Conservation (phyloP, 1,140 invertebrate species). For the Sycobia sp. region DNA sequence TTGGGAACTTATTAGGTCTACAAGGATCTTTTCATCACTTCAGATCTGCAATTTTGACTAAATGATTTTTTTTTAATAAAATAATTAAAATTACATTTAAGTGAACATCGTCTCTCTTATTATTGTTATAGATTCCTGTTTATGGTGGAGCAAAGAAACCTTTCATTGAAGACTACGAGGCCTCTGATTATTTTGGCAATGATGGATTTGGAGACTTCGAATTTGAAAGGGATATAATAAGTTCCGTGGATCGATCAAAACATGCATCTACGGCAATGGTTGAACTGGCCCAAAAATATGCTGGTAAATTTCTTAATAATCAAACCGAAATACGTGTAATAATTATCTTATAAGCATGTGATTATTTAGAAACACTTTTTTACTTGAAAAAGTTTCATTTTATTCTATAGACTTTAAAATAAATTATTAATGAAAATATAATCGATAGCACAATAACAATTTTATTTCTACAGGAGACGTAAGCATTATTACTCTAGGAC, state of each 20-base stretch:
- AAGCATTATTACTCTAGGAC: slow-evolving; percentile 64
- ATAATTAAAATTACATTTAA: too few relatives aligned
- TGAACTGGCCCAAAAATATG: slow-evolving; percentile 48
- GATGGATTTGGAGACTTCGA: slow-evolving; percentile 65
- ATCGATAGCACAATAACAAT: not conserved
- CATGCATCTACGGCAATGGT: slow-evolving; percentile 47
- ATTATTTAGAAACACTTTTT: too few relatives aligned
- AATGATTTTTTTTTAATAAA: too few relatives aligned
- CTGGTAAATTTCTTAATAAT: slow-evolving; percentile 49
- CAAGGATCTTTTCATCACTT: too few relatives aligned
- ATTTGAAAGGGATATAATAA: slow-evolving; percentile 44
- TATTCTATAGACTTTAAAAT: too few relatives aligned
- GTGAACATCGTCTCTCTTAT: too few relatives aligned
- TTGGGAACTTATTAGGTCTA: too few relatives aligned
- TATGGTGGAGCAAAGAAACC: slow-evolving; percentile 55
- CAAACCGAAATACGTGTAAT: too few relatives aligned
- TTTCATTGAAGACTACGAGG: slow-evolving; percentile 45
- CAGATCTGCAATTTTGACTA: too few relatives aligned
- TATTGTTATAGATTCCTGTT: slow-evolving; percentile 59
- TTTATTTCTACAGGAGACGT: slow-evolving; percentile 48
- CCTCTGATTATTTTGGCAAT: slow-evolving; percentile 51
- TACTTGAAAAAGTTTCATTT: too few relatives aligned
- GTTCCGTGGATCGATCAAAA: slow-evolving; percentile 46
- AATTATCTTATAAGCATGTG: too few relatives aligned
- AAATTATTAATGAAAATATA: too few relatives aligned